phyloP scores from a whole-genome alignment of 2,113 vertebrate species.

The Cebidichthys violaceus region DNA sequence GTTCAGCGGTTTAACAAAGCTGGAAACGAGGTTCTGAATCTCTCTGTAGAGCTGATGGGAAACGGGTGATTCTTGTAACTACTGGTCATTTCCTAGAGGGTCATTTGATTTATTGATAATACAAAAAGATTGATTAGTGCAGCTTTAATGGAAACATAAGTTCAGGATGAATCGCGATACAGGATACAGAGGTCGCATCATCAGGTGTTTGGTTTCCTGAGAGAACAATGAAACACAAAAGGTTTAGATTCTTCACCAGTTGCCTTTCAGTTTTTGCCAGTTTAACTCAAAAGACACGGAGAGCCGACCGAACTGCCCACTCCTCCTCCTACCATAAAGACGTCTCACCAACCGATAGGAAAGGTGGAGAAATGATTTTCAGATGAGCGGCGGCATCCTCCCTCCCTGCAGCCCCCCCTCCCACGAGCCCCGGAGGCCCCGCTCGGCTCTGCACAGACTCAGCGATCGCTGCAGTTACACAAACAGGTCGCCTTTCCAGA shows the following conservation, averaged over 20 bases:
- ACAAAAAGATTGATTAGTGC: not conserved
- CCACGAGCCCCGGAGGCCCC: slow-evolving; percentile 54
- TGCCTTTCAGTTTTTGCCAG: not conserved
- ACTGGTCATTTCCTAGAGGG: not conserved
- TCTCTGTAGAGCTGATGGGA: not conserved
- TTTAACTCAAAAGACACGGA: not conserved
- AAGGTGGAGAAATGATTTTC: slow-evolving; percentile 64
- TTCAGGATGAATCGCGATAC: not conserved
- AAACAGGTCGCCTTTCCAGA: slow-evolving; percentile 78
- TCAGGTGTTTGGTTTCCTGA: not conserved
- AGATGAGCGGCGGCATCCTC: slow-evolving; percentile 53
- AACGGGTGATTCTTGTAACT: not conserved
- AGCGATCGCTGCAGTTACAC: slow-evolving; percentile 69
- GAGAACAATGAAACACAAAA: not conserved
- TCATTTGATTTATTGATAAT: not conserved
- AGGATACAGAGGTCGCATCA: not conserved
- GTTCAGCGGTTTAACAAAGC: no score
- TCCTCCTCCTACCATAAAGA: slow-evolving; percentile 22
- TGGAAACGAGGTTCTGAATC: no score
- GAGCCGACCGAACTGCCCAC: not conserved
- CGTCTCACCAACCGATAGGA: slow-evolving; percentile 36
- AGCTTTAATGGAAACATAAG: not conserved
- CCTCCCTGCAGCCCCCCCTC: not conserved
- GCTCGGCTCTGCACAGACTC: slow-evolving; percentile 66
- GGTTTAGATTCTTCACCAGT: not conserved